phyloP scores from a whole-genome alignment of 2,888 invertebrate genomes.

The Phlogophora meticulosa region DNA sequence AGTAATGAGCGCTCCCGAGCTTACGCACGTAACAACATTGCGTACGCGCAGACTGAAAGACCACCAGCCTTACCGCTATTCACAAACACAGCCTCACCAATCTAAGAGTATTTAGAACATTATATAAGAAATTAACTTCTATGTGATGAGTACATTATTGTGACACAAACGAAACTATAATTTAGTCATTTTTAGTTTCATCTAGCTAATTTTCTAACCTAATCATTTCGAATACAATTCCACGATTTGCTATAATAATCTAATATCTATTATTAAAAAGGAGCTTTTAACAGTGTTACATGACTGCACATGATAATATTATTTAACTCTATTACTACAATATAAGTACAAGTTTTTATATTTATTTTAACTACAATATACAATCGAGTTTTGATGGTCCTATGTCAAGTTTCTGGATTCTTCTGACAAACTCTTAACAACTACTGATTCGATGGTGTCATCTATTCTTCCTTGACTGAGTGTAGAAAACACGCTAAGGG shows the following conservation, averaged over 20 bases:
- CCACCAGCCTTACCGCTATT: not conserved
- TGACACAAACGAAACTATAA: slow-evolving; percentile 29
- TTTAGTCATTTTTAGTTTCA: slow-evolving; percentile 47
- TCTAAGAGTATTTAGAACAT: slow-evolving; percentile 16
- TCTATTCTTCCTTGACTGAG: no score
- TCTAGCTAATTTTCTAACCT: slow-evolving; percentile 47
- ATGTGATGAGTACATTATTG: slow-evolving; percentile 9
- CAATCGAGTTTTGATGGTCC: slow-evolving; percentile 17
- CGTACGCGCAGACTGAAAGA: no score
- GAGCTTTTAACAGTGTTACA: slow-evolving; percentile 25
- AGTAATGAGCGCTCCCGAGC: no score
- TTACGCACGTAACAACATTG: no score
- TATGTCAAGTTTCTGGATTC: slow-evolving; percentile 1
- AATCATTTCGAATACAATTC: slow-evolving; percentile 37
- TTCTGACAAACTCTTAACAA: not conserved
- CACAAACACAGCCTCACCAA: slow-evolving; percentile 6
- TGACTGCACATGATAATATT: slow-evolving; percentile 37
- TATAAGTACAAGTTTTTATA: slow-evolving; percentile 52
- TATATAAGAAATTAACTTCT: not conserved
- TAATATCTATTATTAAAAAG: slow-evolving; percentile 17
- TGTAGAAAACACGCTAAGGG: no score
- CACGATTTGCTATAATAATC: slow-evolving; percentile 3
- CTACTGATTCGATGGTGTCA: not conserved
- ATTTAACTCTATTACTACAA: slow-evolving; percentile 19
- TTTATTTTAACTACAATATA: slow-evolving; percentile 33